These are phyloP conservation scores for Tauraco hartlaubi DNA, from an alignment of 2,797 vertebrate species.

Conservation along the genomic window DNA sequence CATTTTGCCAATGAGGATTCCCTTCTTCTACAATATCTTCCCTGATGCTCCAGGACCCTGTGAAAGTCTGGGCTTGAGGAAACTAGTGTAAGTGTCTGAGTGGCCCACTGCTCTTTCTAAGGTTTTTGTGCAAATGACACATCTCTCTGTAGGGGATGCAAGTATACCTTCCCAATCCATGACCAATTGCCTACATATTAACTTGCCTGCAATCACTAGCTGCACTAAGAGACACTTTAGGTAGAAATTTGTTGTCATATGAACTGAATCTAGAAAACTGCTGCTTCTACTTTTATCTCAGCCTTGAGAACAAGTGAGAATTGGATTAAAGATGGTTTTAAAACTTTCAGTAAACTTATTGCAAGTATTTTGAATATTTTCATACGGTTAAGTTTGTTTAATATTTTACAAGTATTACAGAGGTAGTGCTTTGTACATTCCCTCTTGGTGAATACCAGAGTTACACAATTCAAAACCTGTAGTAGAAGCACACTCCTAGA, in stretches of 20 bases:
- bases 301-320: neutral
- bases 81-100: neutral
- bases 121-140: neutral
- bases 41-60: neutral
- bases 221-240: neutral
- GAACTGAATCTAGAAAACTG: constrained; percentile 23
- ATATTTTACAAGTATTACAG: neutral
- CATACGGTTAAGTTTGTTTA: neutral
- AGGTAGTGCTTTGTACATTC: neutral
- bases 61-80: neutral
- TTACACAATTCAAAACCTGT: neutral
- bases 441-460: neutral
- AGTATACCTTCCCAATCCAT: neutral
- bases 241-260: constrained; percentile 11
- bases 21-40: neutral
- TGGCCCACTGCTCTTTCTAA: neutral
- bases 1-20: neutral
- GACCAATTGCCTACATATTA: neutral
- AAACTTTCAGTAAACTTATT: neutral
- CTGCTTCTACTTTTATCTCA: constrained; percentile 36
- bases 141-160: neutral
- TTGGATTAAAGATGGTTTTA: neutral
- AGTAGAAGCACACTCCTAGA: neutral
- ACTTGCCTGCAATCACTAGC: neutral
- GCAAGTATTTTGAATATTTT: neutral